Evolutionary conservation across 2,888 invertebrate genomes (phyloP), one percentile per base, ranked within the genome.

Genomic region (Oscheius myriophilus): DNA sequence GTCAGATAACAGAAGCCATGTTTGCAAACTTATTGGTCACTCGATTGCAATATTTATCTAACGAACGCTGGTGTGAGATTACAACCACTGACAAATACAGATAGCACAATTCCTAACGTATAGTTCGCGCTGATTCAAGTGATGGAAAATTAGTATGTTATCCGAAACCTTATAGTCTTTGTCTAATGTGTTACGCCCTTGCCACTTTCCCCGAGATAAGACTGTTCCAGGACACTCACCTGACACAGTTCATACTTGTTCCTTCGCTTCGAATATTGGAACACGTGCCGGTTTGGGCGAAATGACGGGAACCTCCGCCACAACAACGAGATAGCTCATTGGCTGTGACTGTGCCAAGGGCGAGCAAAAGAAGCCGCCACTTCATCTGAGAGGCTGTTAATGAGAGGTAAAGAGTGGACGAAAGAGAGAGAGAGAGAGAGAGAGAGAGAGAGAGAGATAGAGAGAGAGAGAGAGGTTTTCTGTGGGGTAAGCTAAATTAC

Each of bases 301-400:
- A 85, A 58, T 85, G 85, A 23, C 85, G 73, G 2, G 81, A 73
- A 25, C 85, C 85, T 0, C 85, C 85, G n/a, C 80, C 71, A 74
- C 85, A 85, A 67, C 85, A 85, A 62, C 85, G 70, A 51, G 84
- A 73, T 54, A 85, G 69, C 57, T 85, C 85, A 63, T 72, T 74
- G 12, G 69, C 63, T 18, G 18, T 45, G 11, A 39, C 53, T 41
- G 33, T 14, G 6, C 25, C 41, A 18, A 63, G 25, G 39, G 16
- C 41, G 33, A 63, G 14, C 16, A 33, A 25, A 25, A 12, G 39
- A 14, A 63, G 39, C 12, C 21, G 25, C 61, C 25, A 66, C 23
- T 14, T 18, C 57, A 59, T 61, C 45, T 41, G 49, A 45, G 46
- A 25, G 16, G n/a, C 7, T 6, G 41, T 42, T n/a, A 11, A 18